phyloP scores from a whole-genome alignment of 2,113 vertebrate species.

The Elaphurus davidianus region DNA sequence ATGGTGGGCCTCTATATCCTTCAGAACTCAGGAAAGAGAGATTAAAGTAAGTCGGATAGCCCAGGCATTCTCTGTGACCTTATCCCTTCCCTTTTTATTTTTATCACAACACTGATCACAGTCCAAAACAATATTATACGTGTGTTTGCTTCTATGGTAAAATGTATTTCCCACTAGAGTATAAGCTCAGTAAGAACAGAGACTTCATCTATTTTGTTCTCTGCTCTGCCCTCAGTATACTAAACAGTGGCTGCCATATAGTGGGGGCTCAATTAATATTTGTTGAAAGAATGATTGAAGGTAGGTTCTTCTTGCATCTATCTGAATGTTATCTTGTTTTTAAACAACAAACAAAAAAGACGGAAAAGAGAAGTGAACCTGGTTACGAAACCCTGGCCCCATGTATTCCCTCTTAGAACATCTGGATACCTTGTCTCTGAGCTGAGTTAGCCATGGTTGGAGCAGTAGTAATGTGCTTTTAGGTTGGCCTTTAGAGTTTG shows the following conservation, averaged over 20 bases:
- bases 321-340: not conserved
- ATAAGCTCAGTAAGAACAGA: not conserved
- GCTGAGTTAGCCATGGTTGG: not conserved
- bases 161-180: not conserved
- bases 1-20: not conserved
- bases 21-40: not conserved
- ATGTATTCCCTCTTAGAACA: not conserved
- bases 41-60: not conserved
- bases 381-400: not conserved
- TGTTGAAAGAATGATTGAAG: not conserved
- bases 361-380: not conserved
- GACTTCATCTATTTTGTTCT: not conserved
- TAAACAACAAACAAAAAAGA: conserved; percentile 6
- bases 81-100: not conserved
- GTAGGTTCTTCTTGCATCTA: not conserved
- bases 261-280: not conserved
- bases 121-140: not conserved
- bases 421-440: not conserved
- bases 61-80: not conserved
- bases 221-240: not conserved
- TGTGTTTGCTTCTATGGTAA: not conserved
- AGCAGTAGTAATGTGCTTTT: not conserved
- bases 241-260: not conserved
- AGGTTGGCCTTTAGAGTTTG: not conserved
- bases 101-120: not conserved